Evolutionary conservation across 2,113 vertebrate genomes (phyloP), one percentile per base, ranked within the genome.

Genomic region (Cinclus mexicanus): DNA sequence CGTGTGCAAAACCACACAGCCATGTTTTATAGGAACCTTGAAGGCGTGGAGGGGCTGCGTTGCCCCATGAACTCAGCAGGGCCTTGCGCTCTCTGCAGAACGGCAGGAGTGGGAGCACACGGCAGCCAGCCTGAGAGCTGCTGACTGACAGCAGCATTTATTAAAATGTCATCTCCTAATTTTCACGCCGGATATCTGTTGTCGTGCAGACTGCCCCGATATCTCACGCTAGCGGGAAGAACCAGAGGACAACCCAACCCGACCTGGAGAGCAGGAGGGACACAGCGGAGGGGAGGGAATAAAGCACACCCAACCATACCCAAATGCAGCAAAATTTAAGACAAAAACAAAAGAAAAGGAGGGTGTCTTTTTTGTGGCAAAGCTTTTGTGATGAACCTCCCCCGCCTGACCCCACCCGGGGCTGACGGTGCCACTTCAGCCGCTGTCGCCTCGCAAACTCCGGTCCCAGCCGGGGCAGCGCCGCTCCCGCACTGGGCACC

Each of bases 141-240:
- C 21, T 86, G 87, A 91, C 52, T 97, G 94, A 93, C 88, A 94
- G 88, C 84, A 65, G 83, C 71, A 92, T 93, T 93, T 80, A 97
- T 96, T 97, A 97, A 93, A 93, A 96, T 95, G 94, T 77, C 96
- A 96, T 91, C 87, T 90, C 55, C 89, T 84, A 70, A 89, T 97
- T 96, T 92, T 93, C 95, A 90, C 91, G 86, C 79, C 33, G n/a
- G 72, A 31, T 89, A 88, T 87, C 83, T 88, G 59, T 22, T 74
- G 83, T 85, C 37, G 31, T n/a, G 33, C 53, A 60, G 41, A 12
- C 42, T 69, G 65, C 78, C 74, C 56, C 29, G 12, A 55, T 63
- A 60, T 65, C 82, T 72, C 68, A 91, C 19, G 35, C 74, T 65
- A 37, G 42, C 4, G 28, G 85, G 41, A 88, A 79, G 29, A 82